Conservation (phyloP, 2,797 vertebrate species). For the Thaleichthys pacificus region DNA sequence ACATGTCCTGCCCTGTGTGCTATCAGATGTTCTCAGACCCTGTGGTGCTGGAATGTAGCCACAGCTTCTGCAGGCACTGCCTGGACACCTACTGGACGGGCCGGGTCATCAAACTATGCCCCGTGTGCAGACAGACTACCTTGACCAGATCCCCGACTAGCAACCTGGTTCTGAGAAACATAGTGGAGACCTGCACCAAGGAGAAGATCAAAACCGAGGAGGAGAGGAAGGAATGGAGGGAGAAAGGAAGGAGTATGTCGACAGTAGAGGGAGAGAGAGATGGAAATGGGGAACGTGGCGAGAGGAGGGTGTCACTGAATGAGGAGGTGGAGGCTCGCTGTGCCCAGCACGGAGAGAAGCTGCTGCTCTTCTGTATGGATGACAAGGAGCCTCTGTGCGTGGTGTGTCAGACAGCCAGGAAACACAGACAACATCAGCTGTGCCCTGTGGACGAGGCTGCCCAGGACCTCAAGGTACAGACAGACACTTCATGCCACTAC, state of each 20-base stretch:
- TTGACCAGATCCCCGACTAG: background rate
- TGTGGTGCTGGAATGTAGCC: conserved; percentile 24
- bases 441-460: conserved; percentile 26
- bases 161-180: conserved; percentile 19
- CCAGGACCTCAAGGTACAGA: conserved; percentile 22
- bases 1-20: conserved; percentile 20
- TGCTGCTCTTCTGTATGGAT: conserved; percentile 25
- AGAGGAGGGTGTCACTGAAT: background rate
- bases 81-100: conserved; percentile 8
- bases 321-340: conserved; percentile 4
- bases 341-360: conserved; percentile 23
- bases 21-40: conserved; percentile 7
- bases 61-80: conserved; percentile 21
- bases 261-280: background rate
- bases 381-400: conserved; percentile 31
- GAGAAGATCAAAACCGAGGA: background rate
- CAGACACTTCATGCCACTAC: background rate
- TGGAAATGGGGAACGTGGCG: too few relatives aligned
- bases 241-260: background rate
- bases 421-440: conserved; percentile 19
- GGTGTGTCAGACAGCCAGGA: conserved; percentile 23
- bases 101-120: background rate
- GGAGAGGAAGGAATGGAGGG: background rate
- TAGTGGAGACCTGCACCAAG: background rate
- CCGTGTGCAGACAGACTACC: background rate